Evolutionary conservation across 2,888 invertebrate genomes (phyloP).

Genomic region (Polydesmus complanatus): DNA sequence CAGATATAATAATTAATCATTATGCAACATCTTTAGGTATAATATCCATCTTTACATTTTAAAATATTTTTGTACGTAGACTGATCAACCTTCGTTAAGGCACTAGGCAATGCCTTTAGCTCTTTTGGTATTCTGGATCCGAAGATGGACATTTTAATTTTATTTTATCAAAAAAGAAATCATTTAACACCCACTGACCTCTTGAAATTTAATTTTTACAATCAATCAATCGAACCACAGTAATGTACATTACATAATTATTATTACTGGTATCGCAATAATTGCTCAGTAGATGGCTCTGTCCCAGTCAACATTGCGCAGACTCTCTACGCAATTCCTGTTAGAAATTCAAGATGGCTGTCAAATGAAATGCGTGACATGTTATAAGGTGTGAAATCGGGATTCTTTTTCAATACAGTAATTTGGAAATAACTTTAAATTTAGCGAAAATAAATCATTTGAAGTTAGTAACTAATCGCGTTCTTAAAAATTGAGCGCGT

Average conservation of each 20-base stretch:
- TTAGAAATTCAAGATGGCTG: background rate
- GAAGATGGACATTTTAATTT: slow-evolving; percentile 11
- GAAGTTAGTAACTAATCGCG: background rate
- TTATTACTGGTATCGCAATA: too few relatives aligned
- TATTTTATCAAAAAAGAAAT: too few relatives aligned
- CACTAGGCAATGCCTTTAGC: slow-evolving; percentile 2
- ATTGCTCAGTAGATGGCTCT: background rate
- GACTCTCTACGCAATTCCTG: too few relatives aligned
- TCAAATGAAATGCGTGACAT: background rate
- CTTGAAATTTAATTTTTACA: too few relatives aligned
- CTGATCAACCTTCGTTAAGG: slow-evolving; percentile 1
- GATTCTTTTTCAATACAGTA: background rate
- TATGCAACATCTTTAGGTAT: background rate
- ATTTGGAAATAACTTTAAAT: too few relatives aligned
- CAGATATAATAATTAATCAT: background rate
- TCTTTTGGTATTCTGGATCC: background rate
- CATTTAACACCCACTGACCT: too few relatives aligned
- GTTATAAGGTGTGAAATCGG: background rate
- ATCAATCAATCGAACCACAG: too few relatives aligned
- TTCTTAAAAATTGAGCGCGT: background rate
- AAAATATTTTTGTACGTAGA: background rate
- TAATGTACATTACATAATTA: too few relatives aligned
- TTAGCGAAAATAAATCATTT: too few relatives aligned
- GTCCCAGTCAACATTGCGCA: too few relatives aligned
- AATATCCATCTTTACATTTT: slow-evolving; percentile 1